Evolutionary conservation across 2,797 vertebrate species (phyloP), one percentile per base, ranked within the genome.

Genomic region (Sebastes diaconus): DNA sequence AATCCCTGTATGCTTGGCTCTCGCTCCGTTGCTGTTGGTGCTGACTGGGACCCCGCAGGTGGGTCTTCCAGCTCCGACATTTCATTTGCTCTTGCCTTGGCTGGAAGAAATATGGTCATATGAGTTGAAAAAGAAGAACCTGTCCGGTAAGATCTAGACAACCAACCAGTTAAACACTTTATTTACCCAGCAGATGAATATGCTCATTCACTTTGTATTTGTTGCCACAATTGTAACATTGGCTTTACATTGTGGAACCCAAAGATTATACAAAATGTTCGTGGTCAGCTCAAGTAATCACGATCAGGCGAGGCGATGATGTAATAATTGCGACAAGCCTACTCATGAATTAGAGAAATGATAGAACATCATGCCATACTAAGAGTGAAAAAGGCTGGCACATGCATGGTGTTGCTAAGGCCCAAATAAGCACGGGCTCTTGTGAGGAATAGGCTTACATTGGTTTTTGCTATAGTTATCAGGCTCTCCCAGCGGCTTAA

Each of bases 301-400:
- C 12, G 1, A 27, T 58, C 18, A 39, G 11, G 36, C 36, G 36
- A 58, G 22, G 54, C 3, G 11, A 12, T 57, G 12, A 20, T 18
- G 46, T 52, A n/a, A 52, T 52, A 9, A 25, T 25, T 25, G 55
- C 5, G 22, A 14, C 11, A 52, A 9, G 50, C 8, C 20, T n/a
- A 20, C 50, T 76, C 77, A 77, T 87, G 85, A 87, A 73, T 86
- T 76, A 77, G 75, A 86, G 72, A 72, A 80, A 81, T 82, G 42
- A 81, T 77, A 55, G 50, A 80, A 77, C 68, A 73, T 81, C 55
- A 68, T 68, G 65, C 67, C 27, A 24, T 32, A 18, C 68, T 32
- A 32, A 73, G 65, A 32, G 70, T 81, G 52, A 65, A 60, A 36
- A 75, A 9, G 60, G 24, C 55, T 24, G 64, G 67, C 69, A 64